Evolutionary conservation across 2,888 invertebrate species (phyloP).

Genomic region (Tetragnatha montana): DNA sequence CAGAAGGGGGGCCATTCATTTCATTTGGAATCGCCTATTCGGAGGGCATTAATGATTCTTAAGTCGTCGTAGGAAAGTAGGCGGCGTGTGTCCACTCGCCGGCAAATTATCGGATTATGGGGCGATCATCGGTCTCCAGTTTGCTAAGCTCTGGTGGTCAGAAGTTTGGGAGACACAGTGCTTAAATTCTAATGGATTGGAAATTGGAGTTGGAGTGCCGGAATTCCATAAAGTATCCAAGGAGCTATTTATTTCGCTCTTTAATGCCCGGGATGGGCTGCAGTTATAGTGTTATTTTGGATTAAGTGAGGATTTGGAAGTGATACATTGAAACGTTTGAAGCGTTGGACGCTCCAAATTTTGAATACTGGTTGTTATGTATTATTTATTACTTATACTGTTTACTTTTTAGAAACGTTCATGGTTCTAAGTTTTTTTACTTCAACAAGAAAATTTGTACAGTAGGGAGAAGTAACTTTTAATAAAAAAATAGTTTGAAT

Average conservation of each 20-base stretch:
- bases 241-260: background rate
- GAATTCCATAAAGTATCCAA: background rate
- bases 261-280: background rate
- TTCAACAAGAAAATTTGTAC: too few relatives aligned
- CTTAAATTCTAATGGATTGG: background rate
- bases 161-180: background rate
- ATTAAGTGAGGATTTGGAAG: too few relatives aligned
- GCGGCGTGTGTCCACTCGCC: background rate
- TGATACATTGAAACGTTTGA: too few relatives aligned
- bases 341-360: too few relatives aligned
- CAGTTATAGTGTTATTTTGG: too few relatives aligned
- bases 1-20: slow-evolving; percentile 9
- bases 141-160: slow-evolving; percentile 21
- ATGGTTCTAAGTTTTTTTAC: too few relatives aligned
- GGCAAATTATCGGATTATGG: slow-evolving; percentile 34
- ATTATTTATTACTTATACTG: too few relatives aligned
- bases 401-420: too few relatives aligned
- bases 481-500: too few relatives aligned
- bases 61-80: background rate
- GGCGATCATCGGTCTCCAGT: slow-evolving; percentile 10
- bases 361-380: too few relatives aligned
- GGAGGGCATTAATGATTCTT: slow-evolving; percentile 1
- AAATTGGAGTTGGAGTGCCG: background rate
- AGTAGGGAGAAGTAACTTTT: too few relatives aligned
- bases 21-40: slow-evolving; percentile 6